Percentiles rank a stretch among this genome's conserved stretches.
Evolutionary conservation across 2,797 vertebrate species (phyloP).

Genomic region (Argya squamiceps): DNA sequence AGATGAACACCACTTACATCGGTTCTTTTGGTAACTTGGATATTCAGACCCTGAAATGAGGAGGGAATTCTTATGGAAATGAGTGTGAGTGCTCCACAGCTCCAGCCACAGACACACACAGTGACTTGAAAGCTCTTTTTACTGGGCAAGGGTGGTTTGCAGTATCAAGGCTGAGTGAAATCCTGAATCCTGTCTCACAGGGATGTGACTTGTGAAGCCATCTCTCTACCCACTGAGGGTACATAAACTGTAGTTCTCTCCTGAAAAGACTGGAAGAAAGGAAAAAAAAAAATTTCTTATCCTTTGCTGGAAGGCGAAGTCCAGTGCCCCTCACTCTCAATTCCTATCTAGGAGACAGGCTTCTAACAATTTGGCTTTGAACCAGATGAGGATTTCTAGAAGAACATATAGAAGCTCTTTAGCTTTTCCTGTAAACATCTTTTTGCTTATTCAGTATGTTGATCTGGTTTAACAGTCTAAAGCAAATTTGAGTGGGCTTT

Average conservation of each 20-base stretch:
- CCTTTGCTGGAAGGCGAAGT: not conserved
- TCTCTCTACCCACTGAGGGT: not conserved
- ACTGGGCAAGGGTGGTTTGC: not conserved
- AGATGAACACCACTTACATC: not conserved
- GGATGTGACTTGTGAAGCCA: not conserved
- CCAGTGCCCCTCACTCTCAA: not conserved
- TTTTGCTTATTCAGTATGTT: not conserved
- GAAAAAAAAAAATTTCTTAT: not conserved
- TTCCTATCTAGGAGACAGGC: not conserved
- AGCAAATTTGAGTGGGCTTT: not conserved
- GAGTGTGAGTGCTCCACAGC: not conserved
- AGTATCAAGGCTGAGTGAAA: not conserved
- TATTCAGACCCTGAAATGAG: not conserved
- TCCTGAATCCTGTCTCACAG: not conserved
- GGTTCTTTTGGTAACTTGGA: not conserved
- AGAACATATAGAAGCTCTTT: not conserved
- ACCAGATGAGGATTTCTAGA: not conserved
- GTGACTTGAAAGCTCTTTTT: not conserved
- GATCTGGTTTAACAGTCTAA: not conserved
- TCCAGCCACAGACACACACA: not conserved
- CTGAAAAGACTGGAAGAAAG: not conserved
- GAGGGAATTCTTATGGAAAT: not conserved
- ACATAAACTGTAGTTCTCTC: not conserved
- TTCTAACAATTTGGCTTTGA: not conserved
- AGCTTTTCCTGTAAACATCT: not conserved